Evolutionary conservation across 2,113 vertebrate genomes (phyloP), one percentile per base, ranked within the genome.

Genomic region (Anguilla japonica): DNA sequence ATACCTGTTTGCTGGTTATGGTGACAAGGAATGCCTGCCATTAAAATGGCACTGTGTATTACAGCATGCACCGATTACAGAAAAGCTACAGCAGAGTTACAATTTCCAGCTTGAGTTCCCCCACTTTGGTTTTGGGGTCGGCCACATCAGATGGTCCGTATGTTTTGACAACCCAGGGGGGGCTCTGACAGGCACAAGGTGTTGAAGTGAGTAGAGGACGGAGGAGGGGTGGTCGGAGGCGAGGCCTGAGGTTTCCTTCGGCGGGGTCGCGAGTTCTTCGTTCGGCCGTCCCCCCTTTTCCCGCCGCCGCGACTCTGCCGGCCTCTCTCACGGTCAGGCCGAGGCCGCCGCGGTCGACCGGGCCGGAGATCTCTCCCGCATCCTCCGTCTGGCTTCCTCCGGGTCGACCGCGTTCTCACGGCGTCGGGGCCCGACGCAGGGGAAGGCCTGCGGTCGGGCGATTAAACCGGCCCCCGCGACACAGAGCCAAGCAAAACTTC

Each of bases 401-500:
- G 41, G 85, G 90, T 87, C 89, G 87, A 87, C 90, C 88, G 87
- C 88, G 80, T 92, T 93, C 93, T 92, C 90, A 91, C 92, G 91
- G 90, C 91, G 92, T 91, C 91, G 91, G 34, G 85, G 86, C 50
- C 90, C 92, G 92, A 91, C 93, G 93, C 92, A 81, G 90, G 92
- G 93, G 92, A 95, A 94, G 91, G 88, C 93, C 93, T 94, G 94
- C 90, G 94, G 94, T 95, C 78, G 87, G 93, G 89, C 93, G 94
- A 95, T 95, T 95, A 95, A 94, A 90, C 91, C 83, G 91, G 91
- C 82, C 89, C 90, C 15, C 34, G 34, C 34, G 34, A 83, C 86
- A 85, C 88, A 78, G 84, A 88, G 95, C 95, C 95, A 96, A 96
- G 91, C 90, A 94, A 94, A 95, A 95, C 94, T 95, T 95, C 94